Percentiles rank a stretch among this genome's conserved stretches.
These are phyloP conservation scores for Drosophila infuscata DNA, from an alignment of 2,888 invertebrate species.

Conservation along the genomic window DNA sequence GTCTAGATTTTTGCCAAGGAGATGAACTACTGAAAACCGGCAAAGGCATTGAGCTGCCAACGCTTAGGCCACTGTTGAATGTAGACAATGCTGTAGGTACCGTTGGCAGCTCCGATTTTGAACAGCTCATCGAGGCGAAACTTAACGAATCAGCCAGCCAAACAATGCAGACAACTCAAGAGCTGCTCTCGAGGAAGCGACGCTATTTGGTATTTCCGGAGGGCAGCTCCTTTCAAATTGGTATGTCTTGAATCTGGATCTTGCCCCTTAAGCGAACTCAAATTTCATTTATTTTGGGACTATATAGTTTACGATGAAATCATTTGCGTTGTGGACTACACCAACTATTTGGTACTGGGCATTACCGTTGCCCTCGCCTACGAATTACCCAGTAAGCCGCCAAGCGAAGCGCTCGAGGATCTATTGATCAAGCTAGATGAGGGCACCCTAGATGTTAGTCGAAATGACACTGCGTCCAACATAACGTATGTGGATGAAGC, in stretches of 20 bases:
- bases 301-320: constrained; percentile 84
- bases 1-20: constrained; percentile 17
- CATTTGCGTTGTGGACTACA: constrained; percentile 84
- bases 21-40: constrained; percentile 45
- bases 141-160: constrained; percentile 52
- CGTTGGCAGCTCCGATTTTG: constrained; percentile 45
- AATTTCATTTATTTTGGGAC: constrained; percentile 36
- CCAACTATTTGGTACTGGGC: constrained; percentile 88
- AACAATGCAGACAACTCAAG: constrained; percentile 52
- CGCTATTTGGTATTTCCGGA: constrained; percentile 86
- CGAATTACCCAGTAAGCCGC: constrained; percentile 89
- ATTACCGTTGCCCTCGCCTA: constrained; percentile 92
- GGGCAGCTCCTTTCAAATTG: constrained; percentile 85
- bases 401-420: constrained; percentile 82
- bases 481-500: constrained; percentile 73
- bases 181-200: constrained; percentile 84
- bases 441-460: constrained; percentile 78
- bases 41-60: constrained; percentile 42
- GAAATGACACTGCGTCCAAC: constrained; percentile 79
- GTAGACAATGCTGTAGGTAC: constrained; percentile 19
- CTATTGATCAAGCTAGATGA: constrained; percentile 77
- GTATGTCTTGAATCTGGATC: constrained; percentile 62
- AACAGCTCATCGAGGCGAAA: constrained; percentile 62
- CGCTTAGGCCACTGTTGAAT: constrained; percentile 15
- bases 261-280: constrained; percentile 11